Conservation (phyloP, 2,797 vertebrate species). For the Hydrocynus forskahlii region DNA sequence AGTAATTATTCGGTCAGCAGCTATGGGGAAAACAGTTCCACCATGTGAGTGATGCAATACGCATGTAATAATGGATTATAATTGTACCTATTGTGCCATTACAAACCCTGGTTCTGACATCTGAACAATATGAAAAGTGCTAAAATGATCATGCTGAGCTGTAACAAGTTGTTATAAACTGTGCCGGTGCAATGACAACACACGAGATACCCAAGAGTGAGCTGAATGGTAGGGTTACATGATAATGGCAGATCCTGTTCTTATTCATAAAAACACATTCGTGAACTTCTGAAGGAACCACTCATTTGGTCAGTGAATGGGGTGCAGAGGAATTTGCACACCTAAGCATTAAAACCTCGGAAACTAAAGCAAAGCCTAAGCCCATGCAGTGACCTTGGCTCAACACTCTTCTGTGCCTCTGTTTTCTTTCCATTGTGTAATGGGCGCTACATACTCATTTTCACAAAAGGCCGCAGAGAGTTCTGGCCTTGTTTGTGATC, state of each 20-base stretch:
- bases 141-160: neutral
- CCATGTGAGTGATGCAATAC: too few relatives aligned
- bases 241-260: neutral
- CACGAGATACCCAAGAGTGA: neutral
- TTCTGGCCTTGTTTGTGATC: neutral
- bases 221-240: too few relatives aligned
- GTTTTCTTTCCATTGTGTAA: conserved; percentile 22
- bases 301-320: conserved; percentile 26
- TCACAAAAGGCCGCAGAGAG: neutral
- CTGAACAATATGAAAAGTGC: neutral
- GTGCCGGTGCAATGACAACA: neutral
- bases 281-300: neutral
- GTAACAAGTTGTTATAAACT: too few relatives aligned
- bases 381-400: conserved; percentile 9
- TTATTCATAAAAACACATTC: conserved; percentile 7
- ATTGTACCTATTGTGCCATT: too few relatives aligned
- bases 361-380: conserved; percentile 15
- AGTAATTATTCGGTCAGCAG: neutral
- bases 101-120: neutral
- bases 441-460: neutral
- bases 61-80: too few relatives aligned
- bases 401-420: neutral
- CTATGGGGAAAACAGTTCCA: too few relatives aligned
- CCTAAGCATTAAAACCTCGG: conserved; percentile 7
- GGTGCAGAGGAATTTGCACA: conserved; percentile 1